Evolutionary conservation across 2,113 vertebrate genomes (phyloP).

Genomic region (Craseonycteris thonglongyai): DNA sequence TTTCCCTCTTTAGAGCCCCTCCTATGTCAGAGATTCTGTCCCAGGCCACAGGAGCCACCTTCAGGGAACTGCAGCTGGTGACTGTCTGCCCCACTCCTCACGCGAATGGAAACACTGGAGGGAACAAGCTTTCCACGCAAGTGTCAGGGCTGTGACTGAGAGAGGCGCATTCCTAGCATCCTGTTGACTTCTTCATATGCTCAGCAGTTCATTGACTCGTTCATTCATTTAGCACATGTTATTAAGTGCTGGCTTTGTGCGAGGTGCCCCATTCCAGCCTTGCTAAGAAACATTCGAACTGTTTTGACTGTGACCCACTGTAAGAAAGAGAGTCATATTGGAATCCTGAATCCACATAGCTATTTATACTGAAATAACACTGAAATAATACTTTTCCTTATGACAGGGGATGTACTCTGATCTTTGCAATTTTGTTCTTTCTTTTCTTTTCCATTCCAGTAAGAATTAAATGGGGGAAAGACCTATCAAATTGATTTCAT

Average conservation of each 20-base stretch:
- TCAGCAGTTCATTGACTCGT: background rate
- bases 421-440: background rate
- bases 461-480: constrained; percentile 37
- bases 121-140: background rate
- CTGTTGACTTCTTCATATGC: background rate
- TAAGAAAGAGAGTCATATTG: background rate
- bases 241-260: background rate
- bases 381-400: background rate
- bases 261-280: background rate
- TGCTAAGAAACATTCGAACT: background rate
- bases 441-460: constrained; percentile 25
- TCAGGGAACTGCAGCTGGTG: background rate
- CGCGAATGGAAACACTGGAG: background rate
- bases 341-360: background rate
- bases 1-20: background rate
- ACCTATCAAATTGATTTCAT: constrained; percentile 41
- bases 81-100: background rate
- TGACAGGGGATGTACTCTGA: background rate
- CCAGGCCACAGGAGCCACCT: background rate
- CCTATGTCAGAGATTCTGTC: background rate
- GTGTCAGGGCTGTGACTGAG: background rate
- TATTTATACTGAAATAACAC: background rate
- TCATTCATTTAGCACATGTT: background rate
- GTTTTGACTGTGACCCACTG: background rate
- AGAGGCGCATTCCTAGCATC: background rate